phyloP scores from a whole-genome alignment of 2,797 vertebrate genomes.

The Poecilia wingei region DNA sequence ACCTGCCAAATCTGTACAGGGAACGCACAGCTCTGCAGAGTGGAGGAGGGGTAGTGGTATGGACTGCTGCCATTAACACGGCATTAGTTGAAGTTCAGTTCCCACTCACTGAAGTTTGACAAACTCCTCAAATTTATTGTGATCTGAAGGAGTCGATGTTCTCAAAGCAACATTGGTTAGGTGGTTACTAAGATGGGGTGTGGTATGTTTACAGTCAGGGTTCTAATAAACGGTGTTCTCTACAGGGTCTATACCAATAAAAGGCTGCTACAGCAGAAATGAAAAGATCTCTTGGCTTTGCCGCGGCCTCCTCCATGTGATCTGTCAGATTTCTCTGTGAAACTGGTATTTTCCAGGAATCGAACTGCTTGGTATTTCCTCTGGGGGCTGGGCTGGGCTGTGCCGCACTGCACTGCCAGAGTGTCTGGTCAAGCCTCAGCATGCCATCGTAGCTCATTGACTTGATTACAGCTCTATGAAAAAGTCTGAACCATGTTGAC shows the following conservation, averaged over 20 bases:
- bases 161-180: background rate
- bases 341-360: slow-evolving; percentile 17
- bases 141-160: background rate
- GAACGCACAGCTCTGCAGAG: background rate
- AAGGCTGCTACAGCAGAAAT: background rate
- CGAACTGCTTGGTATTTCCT: slow-evolving; percentile 40
- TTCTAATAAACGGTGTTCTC: background rate
- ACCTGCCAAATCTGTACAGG: background rate
- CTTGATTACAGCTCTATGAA: background rate
- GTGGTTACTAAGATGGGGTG: background rate
- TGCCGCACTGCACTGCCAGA: background rate
- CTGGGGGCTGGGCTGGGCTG: background rate
- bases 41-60: background rate
- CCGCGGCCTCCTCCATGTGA: background rate
- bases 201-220: background rate
- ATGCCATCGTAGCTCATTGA: background rate
- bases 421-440: slow-evolving; percentile 42
- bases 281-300: background rate
- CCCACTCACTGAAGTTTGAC: background rate
- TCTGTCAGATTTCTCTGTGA: background rate
- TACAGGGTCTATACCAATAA: background rate
- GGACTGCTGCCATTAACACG: background rate
- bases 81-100: background rate
- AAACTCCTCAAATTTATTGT: background rate
- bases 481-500: background rate